These are phyloP conservation scores for Eupsilia transversa DNA, from an alignment of 2,888 invertebrate genomes.

Conservation along the genomic window DNA sequence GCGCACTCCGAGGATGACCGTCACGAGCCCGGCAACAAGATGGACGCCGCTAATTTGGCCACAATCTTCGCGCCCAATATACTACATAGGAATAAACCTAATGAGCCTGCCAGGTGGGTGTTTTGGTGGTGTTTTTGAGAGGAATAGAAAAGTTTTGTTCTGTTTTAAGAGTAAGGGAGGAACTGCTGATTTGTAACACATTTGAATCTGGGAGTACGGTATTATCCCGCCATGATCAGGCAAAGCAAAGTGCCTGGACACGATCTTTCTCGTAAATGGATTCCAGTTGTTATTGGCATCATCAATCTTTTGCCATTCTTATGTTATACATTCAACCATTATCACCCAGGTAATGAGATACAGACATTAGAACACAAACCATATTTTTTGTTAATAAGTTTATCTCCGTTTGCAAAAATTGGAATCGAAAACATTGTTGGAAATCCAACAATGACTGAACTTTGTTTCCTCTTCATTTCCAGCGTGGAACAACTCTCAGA, in stretches of 20 bases:
- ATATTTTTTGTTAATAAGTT: background rate
- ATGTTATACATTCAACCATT: background rate
- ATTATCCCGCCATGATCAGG: background rate
- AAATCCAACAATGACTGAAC: no score
- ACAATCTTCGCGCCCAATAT: conserved; percentile 98
- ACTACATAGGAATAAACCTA: conserved; percentile 94
- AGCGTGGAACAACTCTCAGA: conserved; percentile 94
- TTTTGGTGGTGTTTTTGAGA: background rate
- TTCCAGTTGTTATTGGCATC: background rate
- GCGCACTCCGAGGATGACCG: conserved; percentile 93
- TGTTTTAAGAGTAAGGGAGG: background rate
- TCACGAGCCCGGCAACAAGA: conserved; percentile 95
- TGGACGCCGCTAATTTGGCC: conserved; percentile 97
- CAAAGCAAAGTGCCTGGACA: background rate
- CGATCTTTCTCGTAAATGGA: background rate
- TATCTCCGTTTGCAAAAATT: background rate
- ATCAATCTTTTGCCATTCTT: background rate
- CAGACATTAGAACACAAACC: background rate
- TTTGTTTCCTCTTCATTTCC: conserved; percentile 58
- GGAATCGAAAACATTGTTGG: background rate
- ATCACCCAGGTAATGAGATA: background rate
- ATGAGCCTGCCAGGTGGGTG: conserved; percentile 85
- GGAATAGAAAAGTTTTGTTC: background rate
- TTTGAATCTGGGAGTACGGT: background rate
- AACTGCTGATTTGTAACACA: background rate